Conservation (phyloP, 2,113 vertebrate species). For the Mastomys coucha region DNA sequence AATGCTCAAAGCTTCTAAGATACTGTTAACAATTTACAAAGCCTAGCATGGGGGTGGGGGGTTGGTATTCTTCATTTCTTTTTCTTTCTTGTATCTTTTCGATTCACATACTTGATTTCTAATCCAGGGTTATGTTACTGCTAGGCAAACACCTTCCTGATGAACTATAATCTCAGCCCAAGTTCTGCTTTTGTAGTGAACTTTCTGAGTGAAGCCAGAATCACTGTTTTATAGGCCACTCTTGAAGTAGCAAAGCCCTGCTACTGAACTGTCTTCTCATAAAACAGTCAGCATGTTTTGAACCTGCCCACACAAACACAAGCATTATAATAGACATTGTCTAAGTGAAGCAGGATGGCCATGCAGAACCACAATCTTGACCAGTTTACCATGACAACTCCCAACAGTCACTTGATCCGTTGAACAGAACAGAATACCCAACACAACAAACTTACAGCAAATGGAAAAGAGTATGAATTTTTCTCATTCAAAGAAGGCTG, state of each 20-base stretch:
- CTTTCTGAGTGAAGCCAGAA: background rate
- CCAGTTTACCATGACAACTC: background rate
- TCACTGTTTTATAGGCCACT: background rate
- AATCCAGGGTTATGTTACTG: background rate
- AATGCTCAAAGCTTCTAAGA: background rate
- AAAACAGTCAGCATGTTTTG: background rate
- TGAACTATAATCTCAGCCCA: background rate
- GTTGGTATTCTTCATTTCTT: background rate
- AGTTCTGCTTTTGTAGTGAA: background rate
- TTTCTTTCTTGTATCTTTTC: background rate
- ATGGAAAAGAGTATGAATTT: background rate
- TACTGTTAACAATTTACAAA: conserved; percentile 31
- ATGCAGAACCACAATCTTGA: background rate
- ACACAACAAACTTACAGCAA: background rate
- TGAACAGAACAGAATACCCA: background rate
- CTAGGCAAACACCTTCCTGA: background rate
- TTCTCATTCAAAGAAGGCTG: conserved; percentile 29
- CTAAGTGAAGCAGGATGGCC: background rate
- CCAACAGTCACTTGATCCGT: background rate
- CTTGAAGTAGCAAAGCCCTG: background rate
- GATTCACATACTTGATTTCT: background rate
- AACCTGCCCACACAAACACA: background rate
- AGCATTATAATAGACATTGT: background rate
- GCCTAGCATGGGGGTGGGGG: background rate
- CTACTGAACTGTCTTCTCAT: background rate